phyloP scores from a whole-genome alignment of 2,113 vertebrate species.

The Neotragus moschatus region DNA sequence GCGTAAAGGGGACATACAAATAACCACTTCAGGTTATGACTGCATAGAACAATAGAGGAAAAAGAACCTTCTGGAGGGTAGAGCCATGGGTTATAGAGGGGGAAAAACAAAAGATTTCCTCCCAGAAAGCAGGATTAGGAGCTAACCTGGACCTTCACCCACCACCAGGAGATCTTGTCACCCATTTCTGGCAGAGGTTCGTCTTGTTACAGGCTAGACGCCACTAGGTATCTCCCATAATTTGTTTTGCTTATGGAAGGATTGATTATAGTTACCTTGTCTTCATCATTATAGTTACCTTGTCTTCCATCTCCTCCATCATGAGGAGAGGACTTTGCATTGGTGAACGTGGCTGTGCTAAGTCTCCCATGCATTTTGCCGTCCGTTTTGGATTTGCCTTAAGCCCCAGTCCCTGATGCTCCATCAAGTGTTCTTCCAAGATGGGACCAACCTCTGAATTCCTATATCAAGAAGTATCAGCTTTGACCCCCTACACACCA shows the following conservation, averaged over 20 bases:
- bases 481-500: not conserved
- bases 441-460: not conserved
- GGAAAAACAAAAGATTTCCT: not conserved
- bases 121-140: not conserved
- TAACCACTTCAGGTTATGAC: not conserved
- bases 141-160: not conserved
- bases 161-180: not conserved
- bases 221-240: not conserved
- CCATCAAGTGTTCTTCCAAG: not conserved
- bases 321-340: not conserved
- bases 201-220: not conserved
- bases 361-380: not conserved
- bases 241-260: not conserved
- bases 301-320: too few relatives aligned
- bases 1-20: not conserved
- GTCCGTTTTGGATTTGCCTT: not conserved
- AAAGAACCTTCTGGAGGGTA: not conserved
- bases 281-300: too few relatives aligned
- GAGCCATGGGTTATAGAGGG: not conserved
- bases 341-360: too few relatives aligned
- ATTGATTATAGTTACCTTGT: not conserved
- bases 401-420: not conserved
- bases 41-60: not conserved
- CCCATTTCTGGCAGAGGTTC: too few relatives aligned
- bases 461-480: not conserved